Base-by-base conservation (phyloP, 1,140 invertebrate genomes). In the Steinernema feltiae region DNA sequence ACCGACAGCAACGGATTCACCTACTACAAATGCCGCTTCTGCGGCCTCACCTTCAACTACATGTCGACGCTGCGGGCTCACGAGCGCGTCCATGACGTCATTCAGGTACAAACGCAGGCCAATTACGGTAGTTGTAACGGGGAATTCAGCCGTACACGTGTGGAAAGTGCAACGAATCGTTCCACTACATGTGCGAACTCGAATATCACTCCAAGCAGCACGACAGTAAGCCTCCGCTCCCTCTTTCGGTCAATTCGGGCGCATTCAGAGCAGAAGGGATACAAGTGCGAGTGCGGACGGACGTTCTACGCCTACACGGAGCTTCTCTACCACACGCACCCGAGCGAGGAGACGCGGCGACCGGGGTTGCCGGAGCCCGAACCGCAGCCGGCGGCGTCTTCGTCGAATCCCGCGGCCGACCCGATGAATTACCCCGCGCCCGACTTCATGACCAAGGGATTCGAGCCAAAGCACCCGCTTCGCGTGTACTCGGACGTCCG, bases 11-110 rank as follows among this genome's bases (percentile, higher is more conserved):
- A 63, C 53, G 53, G 53, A 12, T 63, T 63, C 53, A 63, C 53
- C 12, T 63, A 15, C 75, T 85, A 83, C 78, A 85, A 82, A 71
- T 85, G 84, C 41, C 82, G 84, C 7, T 85, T 85, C 76, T 85
- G 84, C 74, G 84, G 84, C n/a, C 74, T 86, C 17, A 86, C 84
- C 2, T 85, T 81, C 76, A 85, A 85, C 41, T 85, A 76, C 74
- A 82, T 86, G 80, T 86, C 85, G 18, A 85, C 84, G 30, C 71
- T 85, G 24, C 83, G 86, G 41, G 85, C 84, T 0, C 84, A 85
- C 63, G 84, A 85, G 74, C 71, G 84, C 31, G 79, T 86, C 21
- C 84, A 85, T 75, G 80, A 86, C 69, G 81, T 85, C n/a, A 71
- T 71, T 24, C 75, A 78, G 77, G 83, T 85, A 41, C n/a, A n/a